A percentile compares a stretch with the other conserved stretches of the same genome.
Evolutionary conservation across 2,797 vertebrate species (phyloP).

Genomic region (Lepus townsendii): DNA sequence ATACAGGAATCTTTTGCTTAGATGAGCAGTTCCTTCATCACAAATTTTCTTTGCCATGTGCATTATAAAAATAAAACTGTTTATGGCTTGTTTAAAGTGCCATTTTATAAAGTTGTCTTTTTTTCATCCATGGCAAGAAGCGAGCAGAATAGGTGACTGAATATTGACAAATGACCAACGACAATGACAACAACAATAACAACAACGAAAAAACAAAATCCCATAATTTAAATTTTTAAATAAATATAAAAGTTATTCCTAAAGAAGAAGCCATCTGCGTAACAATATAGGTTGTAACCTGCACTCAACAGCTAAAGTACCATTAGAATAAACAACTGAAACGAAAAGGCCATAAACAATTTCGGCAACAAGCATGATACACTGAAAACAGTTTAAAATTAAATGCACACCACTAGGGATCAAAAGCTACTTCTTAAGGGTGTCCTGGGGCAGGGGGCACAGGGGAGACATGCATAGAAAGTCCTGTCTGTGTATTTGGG

Average conservation of each 20-base stretch:
- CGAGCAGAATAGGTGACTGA: conserved; percentile 89
- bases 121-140: conserved; percentile 90
- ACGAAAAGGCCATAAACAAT: conserved; percentile 86
- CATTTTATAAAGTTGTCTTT: conserved; percentile 88
- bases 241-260: conserved; percentile 93
- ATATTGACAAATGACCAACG: conserved; percentile 90
- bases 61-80: conserved; percentile 85
- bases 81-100: conserved; percentile 91
- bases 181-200: conserved; percentile 85
- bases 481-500: conserved; percentile 84
- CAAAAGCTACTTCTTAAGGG: conserved; percentile 84
- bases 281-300: conserved; percentile 89
- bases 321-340: conserved; percentile 84
- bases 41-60: conserved; percentile 78
- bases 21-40: conserved; percentile 86
- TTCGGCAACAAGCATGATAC: conserved; percentile 88
- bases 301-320: conserved; percentile 90
- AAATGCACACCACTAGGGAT: conserved; percentile 86
- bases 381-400: conserved; percentile 85
- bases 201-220: conserved; percentile 79
- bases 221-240: conserved; percentile 94
- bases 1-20: conserved; percentile 59
- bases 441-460: conserved; percentile 56
- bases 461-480: conserved; percentile 88
- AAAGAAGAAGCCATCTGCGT: conserved; percentile 90